A percentile compares a stretch with the other conserved stretches of the same genome.
Conservation (phyloP, 2,888 invertebrate genomes). For the Bibio marci region DNA sequence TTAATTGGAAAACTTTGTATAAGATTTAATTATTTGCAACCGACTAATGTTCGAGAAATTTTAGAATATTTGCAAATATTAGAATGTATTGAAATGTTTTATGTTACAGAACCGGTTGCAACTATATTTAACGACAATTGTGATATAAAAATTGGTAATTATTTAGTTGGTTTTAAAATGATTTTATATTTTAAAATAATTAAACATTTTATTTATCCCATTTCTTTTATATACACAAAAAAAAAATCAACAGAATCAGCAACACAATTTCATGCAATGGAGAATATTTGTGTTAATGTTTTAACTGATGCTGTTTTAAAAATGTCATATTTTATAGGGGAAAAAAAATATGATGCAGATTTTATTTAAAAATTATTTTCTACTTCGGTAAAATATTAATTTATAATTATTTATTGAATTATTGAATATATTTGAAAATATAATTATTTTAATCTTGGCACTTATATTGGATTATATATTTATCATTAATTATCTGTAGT, state of each 20-base stretch:
- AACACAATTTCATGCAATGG: conserved; percentile 32
- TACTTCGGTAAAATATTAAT: too few species aligned
- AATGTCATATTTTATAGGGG: conserved; percentile 39
- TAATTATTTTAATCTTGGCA: too few species aligned
- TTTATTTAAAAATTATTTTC: conserved; percentile 24
- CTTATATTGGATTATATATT: too few species aligned
- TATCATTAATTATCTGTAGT: too few species aligned
- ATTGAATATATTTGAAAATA: too few species aligned
- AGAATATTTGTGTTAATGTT: conserved; percentile 32
- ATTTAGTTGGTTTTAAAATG: too few species aligned
- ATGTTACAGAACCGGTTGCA: conserved; percentile 18
- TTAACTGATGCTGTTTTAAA: conserved; percentile 32
- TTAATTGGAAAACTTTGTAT: conserved; percentile 34
- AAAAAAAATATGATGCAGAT: conserved; percentile 33
- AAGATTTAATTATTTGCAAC: conserved; percentile 46
- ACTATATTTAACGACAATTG: too few species aligned
- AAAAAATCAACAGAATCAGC: conserved; percentile 26
- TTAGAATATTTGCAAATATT: conserved; percentile 39
- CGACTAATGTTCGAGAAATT: conserved; percentile 42
- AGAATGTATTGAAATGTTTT: conserved; percentile 33
- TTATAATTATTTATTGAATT: too few species aligned
- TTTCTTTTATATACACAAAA: conserved; percentile 15
- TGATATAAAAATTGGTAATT: too few species aligned
- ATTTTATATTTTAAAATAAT: too few species aligned
- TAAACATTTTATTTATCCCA: too few species aligned